These are phyloP conservation scores for Brachyopa scutellaris DNA, from an alignment of 2,888 invertebrate genomes.

Conservation along the genomic window DNA sequence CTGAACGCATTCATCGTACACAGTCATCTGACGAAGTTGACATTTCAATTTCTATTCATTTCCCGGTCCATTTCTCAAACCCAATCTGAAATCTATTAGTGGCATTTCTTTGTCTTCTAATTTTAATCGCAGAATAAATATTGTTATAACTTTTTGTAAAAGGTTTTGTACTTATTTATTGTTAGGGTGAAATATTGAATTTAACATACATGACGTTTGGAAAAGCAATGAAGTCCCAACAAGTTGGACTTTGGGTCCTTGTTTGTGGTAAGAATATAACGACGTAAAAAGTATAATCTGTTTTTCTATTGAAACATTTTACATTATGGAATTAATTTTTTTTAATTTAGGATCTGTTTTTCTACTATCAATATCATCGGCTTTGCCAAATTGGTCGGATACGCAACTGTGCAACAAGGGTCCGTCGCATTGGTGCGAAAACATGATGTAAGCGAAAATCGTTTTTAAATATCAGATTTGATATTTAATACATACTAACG, in stretches of 20 bases:
- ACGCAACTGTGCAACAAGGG: conserved; percentile 38
- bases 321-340: neutral
- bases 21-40: too few species aligned
- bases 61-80: too few species aligned
- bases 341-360: conserved; percentile 38
- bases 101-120: conserved; percentile 31
- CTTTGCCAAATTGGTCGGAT: neutral
- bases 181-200: neutral
- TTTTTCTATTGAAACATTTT: neutral
- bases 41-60: too few species aligned
- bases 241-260: conserved; percentile 35
- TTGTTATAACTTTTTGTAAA: neutral
- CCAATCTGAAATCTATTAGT: too few species aligned
- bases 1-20: too few species aligned
- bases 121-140: neutral
- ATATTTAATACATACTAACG: neutral
- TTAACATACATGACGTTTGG: neutral
- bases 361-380: conserved; percentile 18
- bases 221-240: conserved; percentile 33
- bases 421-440: conserved; percentile 46
- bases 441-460: conserved; percentile 40
- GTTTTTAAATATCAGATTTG: neutral
- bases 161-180: neutral
- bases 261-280: conserved; percentile 37
- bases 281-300: conserved; percentile 17